These are phyloP conservation scores for Trichoplusia ni DNA, from an alignment of 1,140 invertebrate species.

Conservation along the genomic window DNA sequence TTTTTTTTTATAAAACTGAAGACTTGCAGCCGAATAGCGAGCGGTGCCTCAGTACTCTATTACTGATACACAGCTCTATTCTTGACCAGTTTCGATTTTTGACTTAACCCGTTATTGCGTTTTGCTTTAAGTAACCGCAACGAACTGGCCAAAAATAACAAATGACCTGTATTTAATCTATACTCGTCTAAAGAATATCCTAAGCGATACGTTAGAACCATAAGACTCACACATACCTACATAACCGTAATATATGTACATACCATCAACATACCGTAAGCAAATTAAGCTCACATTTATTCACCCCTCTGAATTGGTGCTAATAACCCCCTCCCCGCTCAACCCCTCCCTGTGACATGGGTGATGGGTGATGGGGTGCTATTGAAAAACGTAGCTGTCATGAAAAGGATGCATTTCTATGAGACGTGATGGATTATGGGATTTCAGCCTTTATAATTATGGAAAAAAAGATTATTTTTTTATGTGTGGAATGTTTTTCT, in stretches of 20 bases:
- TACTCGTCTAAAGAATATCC: too few relatives aligned
- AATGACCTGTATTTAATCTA: too few relatives aligned
- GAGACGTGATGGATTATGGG: conserved; percentile 24
- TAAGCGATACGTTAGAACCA: conserved; percentile 3
- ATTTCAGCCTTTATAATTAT: too few relatives aligned
- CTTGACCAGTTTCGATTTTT: too few relatives aligned
- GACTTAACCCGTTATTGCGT: too few relatives aligned
- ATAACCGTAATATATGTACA: conserved; percentile 58
- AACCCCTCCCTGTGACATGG: conserved; percentile 33
- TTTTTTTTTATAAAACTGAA: background rate
- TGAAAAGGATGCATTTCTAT: conserved; percentile 34
- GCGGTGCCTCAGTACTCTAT: background rate
- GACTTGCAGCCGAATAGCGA: background rate
- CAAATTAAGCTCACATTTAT: conserved; percentile 66
- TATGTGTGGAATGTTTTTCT: background rate
- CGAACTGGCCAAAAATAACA: too few relatives aligned
- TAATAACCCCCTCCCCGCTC: conserved; percentile 53
- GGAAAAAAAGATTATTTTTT: background rate
- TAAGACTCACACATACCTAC: conserved; percentile 9
- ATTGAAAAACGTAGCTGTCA: conserved; percentile 44
- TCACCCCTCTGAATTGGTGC: conserved; percentile 65
- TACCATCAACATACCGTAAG: conserved; percentile 55
- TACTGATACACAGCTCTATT: too few relatives aligned
- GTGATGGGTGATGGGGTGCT: too few relatives aligned
- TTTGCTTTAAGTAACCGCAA: too few relatives aligned